Evolutionary conservation across 2,797 vertebrate species (phyloP), one percentile per base, ranked within the genome.

Genomic region (Sandelia bainsii): DNA sequence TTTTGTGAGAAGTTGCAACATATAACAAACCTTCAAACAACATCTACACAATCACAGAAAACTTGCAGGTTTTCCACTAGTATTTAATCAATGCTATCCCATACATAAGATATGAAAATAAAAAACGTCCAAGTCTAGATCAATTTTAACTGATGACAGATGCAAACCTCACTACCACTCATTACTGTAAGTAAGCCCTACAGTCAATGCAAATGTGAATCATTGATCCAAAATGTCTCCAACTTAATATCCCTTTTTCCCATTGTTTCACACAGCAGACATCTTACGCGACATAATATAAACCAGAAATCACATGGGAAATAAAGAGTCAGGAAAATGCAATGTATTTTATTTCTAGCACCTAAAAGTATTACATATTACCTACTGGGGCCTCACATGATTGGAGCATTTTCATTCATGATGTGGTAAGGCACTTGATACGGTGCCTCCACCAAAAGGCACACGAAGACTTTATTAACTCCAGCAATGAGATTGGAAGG

Each of bases 261-360:
- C 37, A 19, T 49, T 23, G 58, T 27, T 11, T n/a, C 11, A 61
- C 53, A 54, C 23, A 6, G 44, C 2, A 42, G 9, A 58, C 40
- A 27, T 37, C 9, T 20, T 49, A 60, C 46, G 17, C 1, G 0
- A 32, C 49, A 27, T 12, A 46, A 17, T 7, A n/a, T 50, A 63
- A 46, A 62, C 17, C 37, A 23, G n/a, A 57, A 60, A 49, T 42
- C 50, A 25, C 49, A 52, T 1, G 39, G 51, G 71, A 77, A 80
- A 82, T 74, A 39, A 80, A 69, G 8, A 48, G n/a, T 0, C 37
- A 8, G 23, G 44, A 58, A 72, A 80, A 44, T 37, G 50, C 54
- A 62, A 39, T 32, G 67, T n/a, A 42, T 77, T 79, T 61, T 77
- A 69, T 72, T 69, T 72, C 40, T 29, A 27, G 56, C 56, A 49